Evolutionary conservation across 2,113 vertebrate genomes (phyloP).

Genomic region (Sturnira hondurensis): DNA sequence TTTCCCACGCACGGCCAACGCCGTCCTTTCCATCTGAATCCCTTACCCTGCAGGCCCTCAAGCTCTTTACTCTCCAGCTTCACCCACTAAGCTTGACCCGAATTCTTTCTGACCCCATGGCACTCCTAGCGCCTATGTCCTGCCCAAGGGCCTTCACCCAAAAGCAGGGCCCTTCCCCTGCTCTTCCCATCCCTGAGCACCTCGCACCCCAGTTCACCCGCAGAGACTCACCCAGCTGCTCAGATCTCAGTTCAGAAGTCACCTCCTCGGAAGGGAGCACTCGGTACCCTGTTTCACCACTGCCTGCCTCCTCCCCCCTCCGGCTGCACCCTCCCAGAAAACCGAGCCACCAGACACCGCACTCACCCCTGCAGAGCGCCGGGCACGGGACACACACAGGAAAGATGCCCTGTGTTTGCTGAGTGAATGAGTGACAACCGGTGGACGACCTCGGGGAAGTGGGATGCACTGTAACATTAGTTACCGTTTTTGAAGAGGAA

Average conservation of each 20-base stretch:
- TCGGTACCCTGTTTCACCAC: background rate
- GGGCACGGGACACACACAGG: background rate
- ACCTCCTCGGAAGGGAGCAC: background rate
- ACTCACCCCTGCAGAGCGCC: background rate
- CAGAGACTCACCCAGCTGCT: background rate
- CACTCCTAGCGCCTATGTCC: too few species aligned
- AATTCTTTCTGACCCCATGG: fast-evolving
- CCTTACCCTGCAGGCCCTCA: background rate
- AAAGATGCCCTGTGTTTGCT: background rate
- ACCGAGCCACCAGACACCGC: background rate
- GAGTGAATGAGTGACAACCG: background rate
- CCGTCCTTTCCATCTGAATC: background rate
- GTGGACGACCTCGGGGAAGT: background rate
- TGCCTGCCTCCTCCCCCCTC: background rate
- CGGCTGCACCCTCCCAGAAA: background rate
- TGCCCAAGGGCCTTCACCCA: background rate
- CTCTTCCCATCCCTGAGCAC: too few species aligned
- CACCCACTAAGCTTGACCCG: too few species aligned
- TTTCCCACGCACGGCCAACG: background rate
- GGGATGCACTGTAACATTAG: background rate
- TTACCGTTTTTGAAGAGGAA: background rate
- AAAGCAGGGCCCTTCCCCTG: background rate
- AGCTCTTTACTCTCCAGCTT: background rate
- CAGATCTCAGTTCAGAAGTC: background rate
- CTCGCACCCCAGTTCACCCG: background rate